Evolutionary conservation across 2,113 vertebrate genomes (phyloP).

Genomic region (Miniopterus natalensis): DNA sequence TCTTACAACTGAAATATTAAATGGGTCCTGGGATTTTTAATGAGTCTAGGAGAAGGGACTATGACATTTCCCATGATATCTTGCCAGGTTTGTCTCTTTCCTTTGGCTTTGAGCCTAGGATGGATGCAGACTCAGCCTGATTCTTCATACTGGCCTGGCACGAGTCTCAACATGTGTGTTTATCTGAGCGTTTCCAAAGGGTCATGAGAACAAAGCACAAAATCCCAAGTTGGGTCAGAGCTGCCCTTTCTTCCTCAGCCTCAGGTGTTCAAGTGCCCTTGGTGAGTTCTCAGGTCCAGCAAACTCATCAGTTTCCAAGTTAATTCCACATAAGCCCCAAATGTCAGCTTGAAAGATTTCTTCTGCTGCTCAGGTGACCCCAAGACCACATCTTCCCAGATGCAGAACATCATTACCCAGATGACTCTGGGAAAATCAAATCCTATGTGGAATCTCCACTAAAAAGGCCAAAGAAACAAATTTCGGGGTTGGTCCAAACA

Average conservation of each 20-base stretch:
- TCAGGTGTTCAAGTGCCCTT: background rate
- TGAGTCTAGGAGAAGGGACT: conserved; percentile 27
- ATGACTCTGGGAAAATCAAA: background rate
- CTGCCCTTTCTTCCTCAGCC: conserved; percentile 11
- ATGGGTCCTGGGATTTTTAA: conserved; percentile 47
- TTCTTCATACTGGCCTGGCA: conserved; percentile 4
- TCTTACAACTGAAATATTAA: conserved; percentile 21
- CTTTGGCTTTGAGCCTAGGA: conserved; percentile 45
- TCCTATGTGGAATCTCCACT: background rate
- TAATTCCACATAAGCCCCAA: background rate
- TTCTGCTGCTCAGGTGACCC: background rate
- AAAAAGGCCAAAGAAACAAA: background rate
- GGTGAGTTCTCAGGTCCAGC: background rate
- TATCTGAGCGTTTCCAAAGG: background rate
- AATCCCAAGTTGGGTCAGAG: background rate
- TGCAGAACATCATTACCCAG: background rate
- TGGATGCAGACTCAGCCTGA: background rate
- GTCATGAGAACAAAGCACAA: conserved; percentile 29
- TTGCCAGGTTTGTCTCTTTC: conserved; percentile 42
- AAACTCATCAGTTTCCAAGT: conserved; percentile 7
- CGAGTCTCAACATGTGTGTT: background rate
- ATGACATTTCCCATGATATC: conserved; percentile 53
- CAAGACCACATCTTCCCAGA: background rate
- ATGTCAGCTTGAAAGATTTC: background rate
- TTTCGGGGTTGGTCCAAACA: background rate